A percentile compares a stretch with the other conserved stretches of the same genome.
Evolutionary conservation across 1,140 invertebrate species (phyloP).

Genomic region (Mya arenaria): DNA sequence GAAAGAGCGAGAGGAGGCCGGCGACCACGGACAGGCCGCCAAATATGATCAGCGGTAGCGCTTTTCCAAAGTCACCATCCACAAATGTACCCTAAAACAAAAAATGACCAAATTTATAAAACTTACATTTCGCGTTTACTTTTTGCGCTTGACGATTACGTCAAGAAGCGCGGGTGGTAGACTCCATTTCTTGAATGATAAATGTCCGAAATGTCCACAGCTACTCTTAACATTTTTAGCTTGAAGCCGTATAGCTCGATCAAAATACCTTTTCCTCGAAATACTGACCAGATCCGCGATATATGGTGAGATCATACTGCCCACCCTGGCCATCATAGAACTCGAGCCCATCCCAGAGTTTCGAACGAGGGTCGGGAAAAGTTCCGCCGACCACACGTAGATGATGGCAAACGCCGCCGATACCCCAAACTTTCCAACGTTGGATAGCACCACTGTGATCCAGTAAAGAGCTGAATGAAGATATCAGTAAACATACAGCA

Average conservation of each 20-base stretch:
- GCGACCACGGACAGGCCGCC: constrained; percentile 83
- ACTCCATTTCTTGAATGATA: no score
- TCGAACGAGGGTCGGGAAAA: constrained; percentile 91
- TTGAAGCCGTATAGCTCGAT: no score
- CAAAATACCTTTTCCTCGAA: no score
- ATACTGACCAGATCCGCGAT: constrained; percentile 50
- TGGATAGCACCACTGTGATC: background rate
- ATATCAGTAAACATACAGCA: no score
- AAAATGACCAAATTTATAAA: no score
- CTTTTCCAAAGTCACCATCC: constrained; percentile 63
- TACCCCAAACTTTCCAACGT: constrained; percentile 9
- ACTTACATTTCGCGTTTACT: no score
- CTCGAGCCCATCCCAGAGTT: constrained; percentile 83
- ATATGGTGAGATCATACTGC: constrained; percentile 61
- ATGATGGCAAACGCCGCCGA: constrained; percentile 82
- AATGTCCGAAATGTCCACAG: no score
- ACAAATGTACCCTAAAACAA: constrained; percentile 57
- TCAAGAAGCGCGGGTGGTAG: no score
- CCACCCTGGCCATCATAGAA: constrained; percentile 60
- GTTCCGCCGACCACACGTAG: constrained; percentile 81
- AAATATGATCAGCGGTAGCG: constrained; percentile 84
- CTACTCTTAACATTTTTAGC: no score
- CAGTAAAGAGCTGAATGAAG: constrained; percentile 10
- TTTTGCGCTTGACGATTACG: no score
- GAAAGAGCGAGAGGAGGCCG: constrained; percentile 80